phyloP scores from a whole-genome alignment of 1,140 invertebrate genomes.

The Aphelenchoides fujianensis region DNA sequence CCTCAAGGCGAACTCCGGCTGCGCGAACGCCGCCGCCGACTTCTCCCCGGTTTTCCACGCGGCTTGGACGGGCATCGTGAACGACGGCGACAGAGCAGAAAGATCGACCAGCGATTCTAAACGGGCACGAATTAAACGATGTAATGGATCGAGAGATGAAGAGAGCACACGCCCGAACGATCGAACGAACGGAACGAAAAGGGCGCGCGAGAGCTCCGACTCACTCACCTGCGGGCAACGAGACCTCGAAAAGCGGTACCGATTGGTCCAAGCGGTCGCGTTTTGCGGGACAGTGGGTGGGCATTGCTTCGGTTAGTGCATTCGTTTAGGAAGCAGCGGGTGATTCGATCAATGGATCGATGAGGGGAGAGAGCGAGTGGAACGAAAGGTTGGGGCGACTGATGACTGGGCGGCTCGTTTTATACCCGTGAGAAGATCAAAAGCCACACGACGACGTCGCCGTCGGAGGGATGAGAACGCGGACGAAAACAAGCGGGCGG shows the following conservation, averaged over 20 bases:
- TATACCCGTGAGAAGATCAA: too few species aligned
- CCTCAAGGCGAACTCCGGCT: not conserved
- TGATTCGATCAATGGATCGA: too few species aligned
- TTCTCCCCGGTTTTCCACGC: conserved; percentile 1
- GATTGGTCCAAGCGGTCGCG: not conserved
- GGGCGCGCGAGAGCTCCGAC: not conserved
- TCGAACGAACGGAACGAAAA: not conserved
- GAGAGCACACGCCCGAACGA: not conserved
- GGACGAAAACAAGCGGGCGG: too few species aligned
- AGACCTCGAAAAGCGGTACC: not conserved
- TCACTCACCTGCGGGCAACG: not conserved
- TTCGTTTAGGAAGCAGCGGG: too few species aligned
- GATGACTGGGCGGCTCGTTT: too few species aligned
- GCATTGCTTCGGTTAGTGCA: too few species aligned
- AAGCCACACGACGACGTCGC: too few species aligned
- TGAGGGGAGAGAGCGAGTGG: too few species aligned
- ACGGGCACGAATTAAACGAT: too few species aligned
- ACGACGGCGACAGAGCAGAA: not conserved
- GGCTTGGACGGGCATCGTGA: conserved; percentile 15
- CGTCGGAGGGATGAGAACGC: too few species aligned
- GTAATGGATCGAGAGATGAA: too few species aligned
- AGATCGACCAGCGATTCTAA: conserved; percentile 29
- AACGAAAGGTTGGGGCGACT: too few species aligned
- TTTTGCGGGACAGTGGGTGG: not conserved
- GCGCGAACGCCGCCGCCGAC: not conserved